These are phyloP conservation scores for Drosophila ambigua DNA, from an alignment of 1,140 invertebrate genomes.

Conservation along the genomic window DNA sequence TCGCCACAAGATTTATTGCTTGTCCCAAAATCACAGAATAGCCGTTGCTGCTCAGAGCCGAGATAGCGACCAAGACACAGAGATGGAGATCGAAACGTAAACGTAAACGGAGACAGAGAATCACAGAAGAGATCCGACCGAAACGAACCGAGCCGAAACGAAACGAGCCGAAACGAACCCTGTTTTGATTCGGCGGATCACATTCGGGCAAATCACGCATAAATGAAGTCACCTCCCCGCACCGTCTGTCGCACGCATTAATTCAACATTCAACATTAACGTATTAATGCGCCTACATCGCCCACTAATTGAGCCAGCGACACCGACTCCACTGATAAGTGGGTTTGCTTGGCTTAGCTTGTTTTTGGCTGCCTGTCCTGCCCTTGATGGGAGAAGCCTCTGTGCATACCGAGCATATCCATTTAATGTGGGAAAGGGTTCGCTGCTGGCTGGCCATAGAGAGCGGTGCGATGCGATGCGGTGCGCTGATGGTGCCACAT, in stretches of 20 bases:
- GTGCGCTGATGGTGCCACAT: constrained; percentile 60
- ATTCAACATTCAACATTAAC: constrained; percentile 60
- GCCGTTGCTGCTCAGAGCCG: constrained; percentile 49
- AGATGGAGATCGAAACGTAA: no score
- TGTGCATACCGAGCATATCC: constrained; percentile 1
- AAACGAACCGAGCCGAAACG: neutral
- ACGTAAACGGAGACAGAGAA: constrained; percentile 20
- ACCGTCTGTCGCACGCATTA: constrained; percentile 41
- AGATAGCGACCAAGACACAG: no score
- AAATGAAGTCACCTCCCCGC: constrained; percentile 49
- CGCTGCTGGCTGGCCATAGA: no score
- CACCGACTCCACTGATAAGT: constrained; percentile 58
- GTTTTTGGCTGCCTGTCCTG: neutral
- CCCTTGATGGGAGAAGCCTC: constrained; percentile 3
- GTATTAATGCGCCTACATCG: constrained; percentile 81
- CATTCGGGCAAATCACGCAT: constrained; percentile 73
- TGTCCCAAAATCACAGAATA: constrained; percentile 79
- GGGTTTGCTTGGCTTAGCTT: neutral
- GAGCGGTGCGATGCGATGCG: constrained; percentile 6
- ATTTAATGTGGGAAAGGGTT: constrained; percentile 18
- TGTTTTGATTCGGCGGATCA: constrained; percentile 23
- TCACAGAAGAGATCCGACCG: constrained; percentile 6
- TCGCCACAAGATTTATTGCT: constrained; percentile 70
- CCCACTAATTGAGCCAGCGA: constrained; percentile 78
- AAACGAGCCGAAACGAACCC: neutral